Base-by-base conservation (phyloP, 2,888 invertebrate genomes). In the Aphidoletes aphidimyza region DNA sequence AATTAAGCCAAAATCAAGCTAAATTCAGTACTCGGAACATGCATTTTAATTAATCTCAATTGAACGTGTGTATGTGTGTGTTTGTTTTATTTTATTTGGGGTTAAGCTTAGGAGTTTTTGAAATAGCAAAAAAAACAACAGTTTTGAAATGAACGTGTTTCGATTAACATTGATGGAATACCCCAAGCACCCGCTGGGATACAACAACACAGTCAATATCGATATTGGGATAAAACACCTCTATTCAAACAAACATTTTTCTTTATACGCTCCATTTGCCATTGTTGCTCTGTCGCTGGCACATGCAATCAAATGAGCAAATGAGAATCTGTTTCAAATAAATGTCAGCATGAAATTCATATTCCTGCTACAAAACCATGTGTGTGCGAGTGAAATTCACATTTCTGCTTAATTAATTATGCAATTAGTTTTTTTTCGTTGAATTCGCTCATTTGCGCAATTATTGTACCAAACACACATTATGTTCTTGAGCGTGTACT, bases 321-420 rank as follows among this genome's bases (percentile, higher is more conserved):
- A 14, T 6, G 30, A 3, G 11, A 26, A 69, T 30, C 0, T 9
- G 8, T 3, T 54, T 54, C 22, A 5, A 30, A 5, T 69, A 30
- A 69, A 30, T 69, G 69, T 69, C 69, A 69, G 30, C 69, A 26
- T 69, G 17, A 69, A 69, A 69, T 69, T 69, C 17, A 30, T 30
- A 69, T 69, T 69, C 14, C 69, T 30, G 5, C 6, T 69, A 30
- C 30, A 26, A 34, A n/a, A 54, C 22, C 1, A 69, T 69, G 69
- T 30, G 69, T 34, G 8, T 11, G 34, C 30, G 22, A 54, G 22
- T 22, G 22, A 69, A 14, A 22, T 22, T 22, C 54, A 69, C 69
- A 69, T 30, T 69, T 30, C 69, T 11, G 14, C 30, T 69, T 69
- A 30, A 69, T 69, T 69, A 30, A 69, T n/a, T 69, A 69, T 69